Evolutionary conservation across 2,888 invertebrate species (phyloP).

Genomic region (Tromatobia lineatoria): DNA sequence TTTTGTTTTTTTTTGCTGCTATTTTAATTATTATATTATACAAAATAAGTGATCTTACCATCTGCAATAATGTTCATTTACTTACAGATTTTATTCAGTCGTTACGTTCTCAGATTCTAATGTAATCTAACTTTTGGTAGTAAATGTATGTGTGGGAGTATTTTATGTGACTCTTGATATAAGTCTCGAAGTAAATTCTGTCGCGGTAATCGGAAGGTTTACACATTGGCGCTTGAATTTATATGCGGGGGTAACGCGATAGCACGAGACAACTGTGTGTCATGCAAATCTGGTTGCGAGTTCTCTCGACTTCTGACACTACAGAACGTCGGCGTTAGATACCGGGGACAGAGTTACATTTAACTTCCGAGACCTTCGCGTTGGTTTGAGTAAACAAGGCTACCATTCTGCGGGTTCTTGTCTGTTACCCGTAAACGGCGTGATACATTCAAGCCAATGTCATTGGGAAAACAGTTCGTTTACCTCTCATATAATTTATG

Average conservation of each 20-base stretch:
- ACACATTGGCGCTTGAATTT: not conserved
- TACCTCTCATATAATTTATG: not conserved
- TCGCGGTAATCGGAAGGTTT: slow-evolving; percentile 27
- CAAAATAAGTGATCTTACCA: no score
- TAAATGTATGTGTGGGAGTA: not conserved
- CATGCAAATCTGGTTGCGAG: slow-evolving; percentile 5
- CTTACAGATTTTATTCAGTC: no score
- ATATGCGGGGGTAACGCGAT: not conserved
- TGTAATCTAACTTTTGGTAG: no score
- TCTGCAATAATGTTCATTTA: no score
- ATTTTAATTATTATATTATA: no score
- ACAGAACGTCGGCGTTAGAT: not conserved
- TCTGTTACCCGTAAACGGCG: not conserved
- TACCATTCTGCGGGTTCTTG: slow-evolving; percentile 9
- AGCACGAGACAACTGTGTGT: not conserved
- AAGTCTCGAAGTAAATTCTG: slow-evolving; percentile 25
- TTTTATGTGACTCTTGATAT: no score
- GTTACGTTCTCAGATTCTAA: no score
- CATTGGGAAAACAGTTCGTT: slow-evolving; percentile 13
- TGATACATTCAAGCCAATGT: not conserved
- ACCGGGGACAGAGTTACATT: slow-evolving; percentile 6
- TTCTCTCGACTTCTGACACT: not conserved
- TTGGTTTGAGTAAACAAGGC: not conserved
- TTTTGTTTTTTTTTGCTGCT: no score
- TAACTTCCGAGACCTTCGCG: slow-evolving; percentile 16